Conservation (phyloP, 2,113 vertebrate genomes). For the Laticauda colubrina region DNA sequence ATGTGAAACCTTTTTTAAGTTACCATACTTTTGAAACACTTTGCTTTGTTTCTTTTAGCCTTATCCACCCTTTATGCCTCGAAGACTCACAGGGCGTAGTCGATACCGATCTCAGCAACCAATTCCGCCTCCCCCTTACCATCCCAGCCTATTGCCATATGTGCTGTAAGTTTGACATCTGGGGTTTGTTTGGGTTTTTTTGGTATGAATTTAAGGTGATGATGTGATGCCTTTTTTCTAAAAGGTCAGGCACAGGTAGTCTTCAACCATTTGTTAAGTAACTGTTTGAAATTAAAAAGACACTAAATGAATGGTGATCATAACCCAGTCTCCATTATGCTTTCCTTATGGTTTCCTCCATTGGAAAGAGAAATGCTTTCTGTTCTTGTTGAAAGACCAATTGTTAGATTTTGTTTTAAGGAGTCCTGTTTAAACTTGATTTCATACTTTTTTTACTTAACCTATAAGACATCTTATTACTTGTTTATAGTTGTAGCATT, state of each 20-base stretch:
- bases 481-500: background rate
- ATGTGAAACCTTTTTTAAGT: background rate
- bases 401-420: background rate
- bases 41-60: constrained; percentile 72
- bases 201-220: background rate
- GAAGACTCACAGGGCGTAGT: constrained; percentile 87
- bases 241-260: background rate
- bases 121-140: constrained; percentile 88
- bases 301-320: background rate
- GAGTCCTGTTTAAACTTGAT: background rate
- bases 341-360: background rate
- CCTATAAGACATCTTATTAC: background rate
- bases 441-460: background rate
- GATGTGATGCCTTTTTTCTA: background rate
- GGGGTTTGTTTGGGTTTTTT: background rate
- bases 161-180: constrained; percentile 86
- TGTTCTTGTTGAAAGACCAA: background rate
- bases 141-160: constrained; percentile 94
- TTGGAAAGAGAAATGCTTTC: background rate
- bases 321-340: background rate
- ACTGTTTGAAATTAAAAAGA: background rate
- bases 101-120: constrained; percentile 91
- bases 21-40: constrained; percentile 43
- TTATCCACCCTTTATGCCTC: constrained; percentile 93
- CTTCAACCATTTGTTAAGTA: background rate